These are phyloP conservation scores for Sarcophaga subvicina DNA, from an alignment of 2,888 invertebrate genomes.

Conservation along the genomic window DNA sequence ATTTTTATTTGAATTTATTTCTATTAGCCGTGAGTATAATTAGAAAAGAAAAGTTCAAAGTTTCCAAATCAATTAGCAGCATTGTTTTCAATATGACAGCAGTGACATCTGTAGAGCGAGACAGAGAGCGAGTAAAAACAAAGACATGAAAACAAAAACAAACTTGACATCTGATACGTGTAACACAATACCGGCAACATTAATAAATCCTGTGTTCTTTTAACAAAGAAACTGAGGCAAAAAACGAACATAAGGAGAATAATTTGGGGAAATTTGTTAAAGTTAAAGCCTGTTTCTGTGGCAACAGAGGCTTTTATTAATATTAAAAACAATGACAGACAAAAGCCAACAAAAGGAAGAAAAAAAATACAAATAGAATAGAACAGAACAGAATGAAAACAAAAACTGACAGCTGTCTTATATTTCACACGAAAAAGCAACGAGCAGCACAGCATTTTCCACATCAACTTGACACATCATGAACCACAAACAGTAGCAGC, in stretches of 20 bases:
- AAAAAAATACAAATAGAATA: neutral
- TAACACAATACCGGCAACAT: neutral
- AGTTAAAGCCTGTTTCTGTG: neutral
- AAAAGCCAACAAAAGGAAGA: slow-evolving; percentile 28
- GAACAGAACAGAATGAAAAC: slow-evolving; percentile 27
- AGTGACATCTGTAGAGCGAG: neutral
- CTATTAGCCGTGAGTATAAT: neutral
- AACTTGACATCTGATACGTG: neutral
- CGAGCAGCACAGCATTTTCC: neutral
- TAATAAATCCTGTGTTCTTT: no score
- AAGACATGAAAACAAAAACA: neutral
- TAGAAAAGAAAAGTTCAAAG: neutral
- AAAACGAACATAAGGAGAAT: no score
- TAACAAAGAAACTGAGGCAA: no score
- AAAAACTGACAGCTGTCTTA: slow-evolving; percentile 66
- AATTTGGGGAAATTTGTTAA: no score
- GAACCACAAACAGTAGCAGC: slow-evolving; percentile 7
- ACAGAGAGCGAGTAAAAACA: neutral
- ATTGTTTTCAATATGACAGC: neutral
- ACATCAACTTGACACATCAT: slow-evolving; percentile 59
- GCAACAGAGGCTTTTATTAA: slow-evolving; percentile 61
- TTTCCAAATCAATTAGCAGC: neutral
- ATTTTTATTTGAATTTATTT: neutral
- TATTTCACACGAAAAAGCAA: slow-evolving; percentile 59
- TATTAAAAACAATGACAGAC: slow-evolving; percentile 65